Conservation (phyloP, 2,797 vertebrate genomes). For the Enoplosus armatus region DNA sequence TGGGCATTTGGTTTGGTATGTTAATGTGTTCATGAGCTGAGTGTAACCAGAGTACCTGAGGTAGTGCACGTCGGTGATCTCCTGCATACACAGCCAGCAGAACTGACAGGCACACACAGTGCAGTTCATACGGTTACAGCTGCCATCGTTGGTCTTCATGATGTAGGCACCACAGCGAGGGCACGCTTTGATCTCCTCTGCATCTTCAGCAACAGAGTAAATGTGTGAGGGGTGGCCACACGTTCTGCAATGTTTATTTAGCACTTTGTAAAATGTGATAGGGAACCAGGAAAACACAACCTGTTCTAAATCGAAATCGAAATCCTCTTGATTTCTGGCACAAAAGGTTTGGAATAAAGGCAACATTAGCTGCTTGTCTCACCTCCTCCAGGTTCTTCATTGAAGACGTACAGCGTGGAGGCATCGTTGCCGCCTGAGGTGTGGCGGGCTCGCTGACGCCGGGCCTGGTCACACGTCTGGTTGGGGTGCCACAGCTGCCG, state of each 20-base stretch:
- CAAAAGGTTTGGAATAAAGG: neutral
- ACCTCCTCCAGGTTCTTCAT: constrained; percentile 87
- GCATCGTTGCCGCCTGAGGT: constrained; percentile 79
- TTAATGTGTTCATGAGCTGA: neutral
- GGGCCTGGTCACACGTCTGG: constrained; percentile 88
- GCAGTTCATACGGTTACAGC: constrained; percentile 94
- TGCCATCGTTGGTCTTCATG: constrained; percentile 93
- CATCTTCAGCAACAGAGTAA: constrained; percentile 74
- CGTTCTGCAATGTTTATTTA: neutral
- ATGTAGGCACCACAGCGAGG: constrained; percentile 92
- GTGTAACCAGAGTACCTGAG: constrained; percentile 84
- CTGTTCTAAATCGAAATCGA: too few relatives aligned
- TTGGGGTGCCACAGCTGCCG: constrained; percentile 92
- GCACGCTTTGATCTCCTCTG: constrained; percentile 91
- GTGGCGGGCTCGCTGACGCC: constrained; percentile 86
- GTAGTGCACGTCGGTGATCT: constrained; percentile 94
- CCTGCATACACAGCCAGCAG: constrained; percentile 93
- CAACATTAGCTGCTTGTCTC: neutral
- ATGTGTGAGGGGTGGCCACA: constrained; percentile 9
- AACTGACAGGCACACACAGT: constrained; percentile 93
- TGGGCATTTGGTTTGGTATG: neutral
- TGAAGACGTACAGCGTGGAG: constrained; percentile 84
- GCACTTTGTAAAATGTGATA: neutral
- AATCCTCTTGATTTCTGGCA: neutral
- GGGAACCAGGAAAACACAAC: neutral